Evolutionary conservation across 1,140 invertebrate genomes (phyloP), one percentile per base, ranked within the genome.

Genomic region (Leptopilina boulardi): DNA sequence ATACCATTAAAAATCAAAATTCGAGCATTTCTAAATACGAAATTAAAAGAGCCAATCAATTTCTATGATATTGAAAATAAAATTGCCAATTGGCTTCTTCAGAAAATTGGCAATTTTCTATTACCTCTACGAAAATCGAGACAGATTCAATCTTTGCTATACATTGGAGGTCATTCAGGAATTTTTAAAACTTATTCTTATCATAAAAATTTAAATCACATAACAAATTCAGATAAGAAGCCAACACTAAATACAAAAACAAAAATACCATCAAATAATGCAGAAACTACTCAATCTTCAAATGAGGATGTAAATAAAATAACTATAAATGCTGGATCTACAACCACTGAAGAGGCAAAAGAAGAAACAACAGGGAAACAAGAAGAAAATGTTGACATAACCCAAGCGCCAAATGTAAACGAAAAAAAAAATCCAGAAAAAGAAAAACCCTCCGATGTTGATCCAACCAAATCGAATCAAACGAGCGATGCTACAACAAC

Each of bases 41-140:
- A 18, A 51, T 2, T 8, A 18, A 15, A 5, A 18, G n/a, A 51
- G 5, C 42, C 42, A 3, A n/a, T 51, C 0, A 51, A 51, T 51
- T 51, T 51, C 15, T 51, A 51, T 51, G 47, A 51, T n/a, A n/a
- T 51, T 51, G 47, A 51, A n/a, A 51, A 51, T 18, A 51, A 51
- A 18, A 51, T 51, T 51, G 13, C 47, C 47, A 51, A 51, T 18
- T 51, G 18, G 15, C 3, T 51, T 18, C n/a, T 51, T 3, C 18
- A 1, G 15, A 51, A 51, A 5, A 51, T 51, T 18, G 15, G 47
- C 4, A 3, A 3, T 6, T 18, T 18, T 1, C 47, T 18, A 51
- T 51, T 51, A 8, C 3, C 0, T 18, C 4, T 18, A 5, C 0
- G 18, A 4, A 51, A 15, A n/a, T 5, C 6, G 18, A 3, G 0